phyloP scores from a whole-genome alignment of 2,888 invertebrate species.

The Drosophila limbata region DNA sequence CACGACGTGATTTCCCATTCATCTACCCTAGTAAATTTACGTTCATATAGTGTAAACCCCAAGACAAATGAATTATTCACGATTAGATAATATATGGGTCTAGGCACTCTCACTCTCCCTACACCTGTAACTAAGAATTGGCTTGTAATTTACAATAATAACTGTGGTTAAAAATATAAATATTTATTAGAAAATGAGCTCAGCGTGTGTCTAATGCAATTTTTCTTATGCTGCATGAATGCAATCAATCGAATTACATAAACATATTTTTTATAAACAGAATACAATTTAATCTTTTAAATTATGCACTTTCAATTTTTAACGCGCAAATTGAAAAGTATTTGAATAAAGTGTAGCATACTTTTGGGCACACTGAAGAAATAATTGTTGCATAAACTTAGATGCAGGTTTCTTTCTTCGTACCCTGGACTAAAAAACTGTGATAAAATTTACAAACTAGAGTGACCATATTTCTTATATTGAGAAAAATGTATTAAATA shows the following conservation, averaged over 20 bases:
- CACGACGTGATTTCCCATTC: slow-evolving; percentile 37
- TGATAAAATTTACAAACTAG: neutral
- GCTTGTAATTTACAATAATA: slow-evolving; percentile 1
- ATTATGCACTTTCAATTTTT: neutral
- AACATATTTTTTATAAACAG: neutral
- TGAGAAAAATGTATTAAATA: neutral
- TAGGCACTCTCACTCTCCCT: slow-evolving; percentile 1
- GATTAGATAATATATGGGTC: slow-evolving; percentile 34
- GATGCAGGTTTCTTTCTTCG: neutral
- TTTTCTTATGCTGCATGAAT: neutral
- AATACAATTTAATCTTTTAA: neutral
- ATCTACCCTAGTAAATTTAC: slow-evolving; percentile 40
- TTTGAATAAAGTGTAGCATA: slow-evolving; percentile 17
- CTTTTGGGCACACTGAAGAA: slow-evolving; percentile 6
- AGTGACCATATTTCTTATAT: neutral
- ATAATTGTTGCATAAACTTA: neutral
- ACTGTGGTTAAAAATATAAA: slow-evolving; percentile 2
- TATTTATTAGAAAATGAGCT: slow-evolving; percentile 1
- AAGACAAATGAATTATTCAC: slow-evolving; percentile 26
- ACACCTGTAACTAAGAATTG: neutral
- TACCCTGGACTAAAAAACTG: neutral
- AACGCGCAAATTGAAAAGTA: neutral
- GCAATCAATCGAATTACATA: neutral
- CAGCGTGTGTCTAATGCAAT: neutral
- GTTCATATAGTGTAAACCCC: slow-evolving; percentile 3